Evolutionary conservation across 2,888 invertebrate species (phyloP).

Genomic region (Nemotelus nigrinus): DNA sequence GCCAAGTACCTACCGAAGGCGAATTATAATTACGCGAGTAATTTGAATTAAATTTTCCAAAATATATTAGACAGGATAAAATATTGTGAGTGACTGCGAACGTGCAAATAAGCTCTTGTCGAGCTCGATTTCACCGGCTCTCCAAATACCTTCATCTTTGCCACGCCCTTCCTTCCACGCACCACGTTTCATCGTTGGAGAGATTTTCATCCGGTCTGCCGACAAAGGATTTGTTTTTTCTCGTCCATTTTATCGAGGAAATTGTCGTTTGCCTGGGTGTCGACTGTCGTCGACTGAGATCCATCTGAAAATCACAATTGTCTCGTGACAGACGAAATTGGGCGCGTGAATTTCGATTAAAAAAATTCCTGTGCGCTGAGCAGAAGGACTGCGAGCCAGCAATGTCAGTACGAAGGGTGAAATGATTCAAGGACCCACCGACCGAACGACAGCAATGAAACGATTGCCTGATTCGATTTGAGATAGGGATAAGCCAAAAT

Average conservation of each 20-base stretch:
- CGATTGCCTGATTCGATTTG: not conserved
- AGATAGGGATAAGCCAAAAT: not conserved
- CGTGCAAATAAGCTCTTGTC: not conserved
- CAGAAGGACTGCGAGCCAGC: slow-evolving; percentile 2
- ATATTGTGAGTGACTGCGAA: not conserved
- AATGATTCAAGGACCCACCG: not conserved
- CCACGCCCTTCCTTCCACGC: not conserved
- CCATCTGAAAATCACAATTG: slow-evolving; percentile 12
- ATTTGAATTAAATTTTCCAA: slow-evolving; percentile 36
- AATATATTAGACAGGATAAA: not conserved
- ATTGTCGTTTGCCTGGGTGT: not conserved
- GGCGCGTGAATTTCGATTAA: slow-evolving; percentile 49
- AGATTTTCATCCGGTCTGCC: not conserved
- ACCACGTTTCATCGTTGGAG: not conserved
- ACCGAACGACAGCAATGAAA: not conserved
- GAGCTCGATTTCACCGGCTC: not conserved
- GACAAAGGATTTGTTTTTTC: not conserved
- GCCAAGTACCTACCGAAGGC: not conserved
- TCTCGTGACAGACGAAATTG: slow-evolving; percentile 28
- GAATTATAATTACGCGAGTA: slow-evolving; percentile 25
- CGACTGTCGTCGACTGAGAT: not conserved
- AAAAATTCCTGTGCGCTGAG: slow-evolving; percentile 45
- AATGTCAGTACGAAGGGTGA: slow-evolving; percentile 8
- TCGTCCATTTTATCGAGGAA: slow-evolving; percentile 2
- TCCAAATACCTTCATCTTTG: not conserved